Conservation (phyloP, 2,113 vertebrate genomes). For the Pristiophorus japonicus region DNA sequence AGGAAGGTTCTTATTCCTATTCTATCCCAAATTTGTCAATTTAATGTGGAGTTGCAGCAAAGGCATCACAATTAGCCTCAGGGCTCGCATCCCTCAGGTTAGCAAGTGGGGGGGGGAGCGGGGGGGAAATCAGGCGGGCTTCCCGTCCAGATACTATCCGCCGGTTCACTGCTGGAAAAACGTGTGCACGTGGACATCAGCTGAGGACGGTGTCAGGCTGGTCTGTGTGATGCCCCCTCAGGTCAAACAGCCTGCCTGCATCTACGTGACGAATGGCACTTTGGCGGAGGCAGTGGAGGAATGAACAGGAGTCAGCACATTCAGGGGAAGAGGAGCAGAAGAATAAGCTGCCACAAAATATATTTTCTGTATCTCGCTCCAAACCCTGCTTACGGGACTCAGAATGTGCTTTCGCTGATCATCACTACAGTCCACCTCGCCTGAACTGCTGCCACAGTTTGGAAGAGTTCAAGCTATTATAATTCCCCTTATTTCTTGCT, state of each 20-base stretch:
- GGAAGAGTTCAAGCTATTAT: background rate
- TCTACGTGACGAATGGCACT: background rate
- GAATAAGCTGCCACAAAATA: background rate
- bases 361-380: background rate
- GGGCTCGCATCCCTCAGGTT: background rate
- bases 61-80: background rate
- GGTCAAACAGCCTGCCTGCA: background rate
- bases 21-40: background rate
- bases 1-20: background rate
- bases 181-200: background rate
- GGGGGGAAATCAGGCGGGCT: background rate
- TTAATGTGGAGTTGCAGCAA: background rate
- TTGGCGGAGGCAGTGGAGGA: background rate
- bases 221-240: background rate
- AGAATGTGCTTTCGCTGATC: background rate
- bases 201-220: background rate
- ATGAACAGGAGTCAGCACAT: background rate
- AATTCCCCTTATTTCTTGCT: background rate
- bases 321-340: background rate
- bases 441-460: background rate
- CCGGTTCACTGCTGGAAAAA: background rate
- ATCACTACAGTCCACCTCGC: background rate
- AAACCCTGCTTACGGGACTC: background rate
- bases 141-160: background rate
- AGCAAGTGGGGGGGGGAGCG: background rate